These are phyloP conservation scores for Drosophila tani DNA, from an alignment of 1,140 invertebrate genomes.

Conservation along the genomic window DNA sequence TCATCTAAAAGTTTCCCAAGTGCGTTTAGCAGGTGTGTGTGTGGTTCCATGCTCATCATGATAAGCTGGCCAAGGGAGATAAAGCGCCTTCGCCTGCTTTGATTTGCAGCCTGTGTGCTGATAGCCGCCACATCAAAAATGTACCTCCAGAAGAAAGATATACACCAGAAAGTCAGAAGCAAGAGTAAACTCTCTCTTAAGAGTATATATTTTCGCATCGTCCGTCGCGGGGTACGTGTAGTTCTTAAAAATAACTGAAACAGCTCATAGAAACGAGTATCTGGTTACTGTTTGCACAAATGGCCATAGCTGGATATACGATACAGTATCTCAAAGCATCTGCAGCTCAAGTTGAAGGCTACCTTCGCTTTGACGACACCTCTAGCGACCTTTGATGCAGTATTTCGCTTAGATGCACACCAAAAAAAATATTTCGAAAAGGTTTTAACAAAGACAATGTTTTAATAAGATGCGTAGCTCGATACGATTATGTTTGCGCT, in stretches of 20 bases:
- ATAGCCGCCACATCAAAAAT: constrained; percentile 15
- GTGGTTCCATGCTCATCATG: too few relatives aligned
- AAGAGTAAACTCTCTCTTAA: constrained; percentile 23
- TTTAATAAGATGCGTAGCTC: too few relatives aligned
- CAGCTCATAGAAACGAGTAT: constrained; percentile 30
- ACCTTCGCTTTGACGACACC: neutral
- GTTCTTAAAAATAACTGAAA: constrained; percentile 47
- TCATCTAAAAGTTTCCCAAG: too few relatives aligned
- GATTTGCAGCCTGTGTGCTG: constrained; percentile 43
- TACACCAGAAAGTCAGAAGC: neutral
- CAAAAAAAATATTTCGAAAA: too few relatives aligned
- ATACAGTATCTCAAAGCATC: constrained; percentile 20
- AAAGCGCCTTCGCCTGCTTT: constrained; percentile 27
- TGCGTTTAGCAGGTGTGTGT: too few relatives aligned
- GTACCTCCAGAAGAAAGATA: constrained; percentile 21
- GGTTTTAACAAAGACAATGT: too few relatives aligned
- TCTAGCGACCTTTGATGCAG: constrained; percentile 38
- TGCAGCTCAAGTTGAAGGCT: constrained; percentile 31
- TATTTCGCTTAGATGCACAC: too few relatives aligned
- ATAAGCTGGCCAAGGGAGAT: constrained; percentile 30
- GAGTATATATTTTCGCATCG: constrained; percentile 46
- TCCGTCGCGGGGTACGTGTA: constrained; percentile 34
- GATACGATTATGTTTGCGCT: too few relatives aligned
- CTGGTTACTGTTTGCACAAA: constrained; percentile 37
- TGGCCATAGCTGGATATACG: constrained; percentile 31